phyloP scores from a whole-genome alignment of 1,140 invertebrate species.

The Archegozetes longisetosus region DNA sequence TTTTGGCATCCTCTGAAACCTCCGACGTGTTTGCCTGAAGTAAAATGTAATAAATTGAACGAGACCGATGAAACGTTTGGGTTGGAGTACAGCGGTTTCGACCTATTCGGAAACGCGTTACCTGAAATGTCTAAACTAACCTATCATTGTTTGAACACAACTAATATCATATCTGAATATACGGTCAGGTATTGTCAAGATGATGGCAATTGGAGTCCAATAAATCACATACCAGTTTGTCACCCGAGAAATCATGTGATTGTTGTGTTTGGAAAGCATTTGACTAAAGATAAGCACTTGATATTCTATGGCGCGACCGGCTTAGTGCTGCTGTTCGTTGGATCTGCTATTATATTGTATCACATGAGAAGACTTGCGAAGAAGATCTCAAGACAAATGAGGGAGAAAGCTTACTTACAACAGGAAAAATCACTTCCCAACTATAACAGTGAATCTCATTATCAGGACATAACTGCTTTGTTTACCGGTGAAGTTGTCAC shows the following conservation, averaged over 20 bases:
- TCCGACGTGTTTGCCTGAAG: background rate
- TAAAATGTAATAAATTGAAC: background rate
- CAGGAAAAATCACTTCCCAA: background rate
- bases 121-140: background rate
- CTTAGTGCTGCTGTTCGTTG: background rate
- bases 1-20: background rate
- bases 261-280: background rate
- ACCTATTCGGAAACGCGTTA: background rate
- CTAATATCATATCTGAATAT: background rate
- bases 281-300: slow-evolving; percentile 4
- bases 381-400: slow-evolving; percentile 10
- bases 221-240: background rate
- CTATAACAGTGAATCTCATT: background rate
- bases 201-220: background rate
- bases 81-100: background rate
- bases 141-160: background rate
- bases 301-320: slow-evolving; percentile 8
- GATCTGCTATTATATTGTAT: slow-evolving; percentile 3
- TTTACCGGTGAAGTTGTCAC: background rate
- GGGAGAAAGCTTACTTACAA: slow-evolving; percentile 1
- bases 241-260: background rate
- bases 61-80: background rate
- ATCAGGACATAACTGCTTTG: background rate
- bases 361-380: slow-evolving; percentile 7
- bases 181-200: background rate